These are phyloP conservation scores for Capitulum mitella DNA, from an alignment of 2,888 invertebrate species.

Conservation along the genomic window DNA sequence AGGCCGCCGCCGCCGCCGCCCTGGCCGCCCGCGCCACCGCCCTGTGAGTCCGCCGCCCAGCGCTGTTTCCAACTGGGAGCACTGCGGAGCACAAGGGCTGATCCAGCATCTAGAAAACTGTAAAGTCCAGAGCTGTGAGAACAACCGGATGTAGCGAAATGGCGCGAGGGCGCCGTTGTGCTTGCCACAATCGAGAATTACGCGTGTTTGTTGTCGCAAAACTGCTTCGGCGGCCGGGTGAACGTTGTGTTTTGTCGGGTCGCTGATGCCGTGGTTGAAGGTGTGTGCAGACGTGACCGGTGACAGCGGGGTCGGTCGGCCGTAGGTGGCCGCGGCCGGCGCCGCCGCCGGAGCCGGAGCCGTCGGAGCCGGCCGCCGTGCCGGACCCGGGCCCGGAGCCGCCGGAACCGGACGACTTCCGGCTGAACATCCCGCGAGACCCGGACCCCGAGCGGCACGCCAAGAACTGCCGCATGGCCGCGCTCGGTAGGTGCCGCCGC, in stretches of 20 bases:
- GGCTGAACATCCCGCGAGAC: conserved; percentile 2
- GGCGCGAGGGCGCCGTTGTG: background rate
- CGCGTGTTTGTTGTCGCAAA: background rate
- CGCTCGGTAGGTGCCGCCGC: background rate
- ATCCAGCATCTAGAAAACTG: too few species aligned
- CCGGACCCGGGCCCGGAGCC: conserved; percentile 14
- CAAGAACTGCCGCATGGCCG: conserved; percentile 13
- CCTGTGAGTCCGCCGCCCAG: too few species aligned
- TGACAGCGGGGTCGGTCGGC: background rate
- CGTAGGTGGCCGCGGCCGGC: background rate
- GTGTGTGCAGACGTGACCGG: background rate
- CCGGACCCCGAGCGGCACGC: background rate
- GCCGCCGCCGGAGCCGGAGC: background rate
- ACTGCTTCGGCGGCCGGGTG: too few species aligned
- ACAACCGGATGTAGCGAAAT: background rate
- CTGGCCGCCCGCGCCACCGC: too few species aligned
- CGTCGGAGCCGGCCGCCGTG: background rate
- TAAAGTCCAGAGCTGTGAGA: too few species aligned
- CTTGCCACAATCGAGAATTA: background rate
- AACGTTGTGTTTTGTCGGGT: too few species aligned
- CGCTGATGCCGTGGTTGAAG: background rate
- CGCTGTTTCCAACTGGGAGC: too few species aligned
- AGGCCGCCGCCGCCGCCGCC: background rate
- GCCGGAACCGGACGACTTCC: background rate
- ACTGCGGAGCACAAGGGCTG: too few species aligned